phyloP scores from a whole-genome alignment of 64 coral and sea anemone species.

The Montipora efflorescens region DNA sequence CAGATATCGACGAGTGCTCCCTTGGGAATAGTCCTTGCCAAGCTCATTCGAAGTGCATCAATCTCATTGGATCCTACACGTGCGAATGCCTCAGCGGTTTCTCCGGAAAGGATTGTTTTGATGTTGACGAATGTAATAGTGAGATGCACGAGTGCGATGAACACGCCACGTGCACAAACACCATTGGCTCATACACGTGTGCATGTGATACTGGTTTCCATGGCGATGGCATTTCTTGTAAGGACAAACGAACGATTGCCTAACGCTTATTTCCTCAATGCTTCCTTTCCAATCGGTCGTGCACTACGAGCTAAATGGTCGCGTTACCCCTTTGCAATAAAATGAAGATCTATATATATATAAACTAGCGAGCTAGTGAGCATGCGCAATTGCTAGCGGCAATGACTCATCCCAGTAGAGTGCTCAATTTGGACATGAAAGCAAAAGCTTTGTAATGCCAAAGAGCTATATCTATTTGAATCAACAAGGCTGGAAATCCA shows the following conservation, averaged over 20 bases:
- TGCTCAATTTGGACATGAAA: too few relatives aligned
- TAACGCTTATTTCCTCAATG: constrained; percentile 22
- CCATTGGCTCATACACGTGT: constrained; percentile 38
- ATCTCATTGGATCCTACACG: neutral
- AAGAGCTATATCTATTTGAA: too few relatives aligned
- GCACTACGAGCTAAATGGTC: too few relatives aligned
- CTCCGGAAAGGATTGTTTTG: neutral
- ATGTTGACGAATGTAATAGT: constrained; percentile 36
- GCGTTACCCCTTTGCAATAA: too few relatives aligned
- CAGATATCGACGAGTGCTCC: constrained; percentile 24
- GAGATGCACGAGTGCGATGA: constrained; percentile 2
- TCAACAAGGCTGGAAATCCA: too few relatives aligned
- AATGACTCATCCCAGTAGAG: too few relatives aligned
- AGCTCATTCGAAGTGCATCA: neutral
- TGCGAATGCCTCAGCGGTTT: constrained; percentile 9
- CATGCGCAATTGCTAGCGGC: too few relatives aligned
- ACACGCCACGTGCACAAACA: constrained; percentile 28
- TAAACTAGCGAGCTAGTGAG: too few relatives aligned
- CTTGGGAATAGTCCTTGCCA: constrained; percentile 9
- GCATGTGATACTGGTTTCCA: constrained; percentile 18
- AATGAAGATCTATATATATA: too few relatives aligned
- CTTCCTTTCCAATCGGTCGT: too few relatives aligned
- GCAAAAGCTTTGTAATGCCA: too few relatives aligned
- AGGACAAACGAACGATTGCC: constrained; percentile 6
- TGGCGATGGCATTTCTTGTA: constrained; percentile 9